phyloP scores from a whole-genome alignment of 1,140 invertebrate genomes.

The Sycophaga agraensis region DNA sequence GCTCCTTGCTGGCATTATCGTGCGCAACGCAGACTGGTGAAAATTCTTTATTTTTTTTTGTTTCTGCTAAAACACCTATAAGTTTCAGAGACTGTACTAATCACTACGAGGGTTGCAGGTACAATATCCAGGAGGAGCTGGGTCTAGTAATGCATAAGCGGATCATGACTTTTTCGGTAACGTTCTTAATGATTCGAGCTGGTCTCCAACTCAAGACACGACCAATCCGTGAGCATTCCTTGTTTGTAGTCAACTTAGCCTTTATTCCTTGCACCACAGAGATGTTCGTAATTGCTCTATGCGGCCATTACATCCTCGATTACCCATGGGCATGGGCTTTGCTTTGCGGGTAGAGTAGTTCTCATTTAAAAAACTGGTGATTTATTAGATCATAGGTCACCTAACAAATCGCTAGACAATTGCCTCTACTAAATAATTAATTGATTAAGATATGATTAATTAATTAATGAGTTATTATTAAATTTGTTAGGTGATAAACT shows the following conservation, averaged over 20 bases:
- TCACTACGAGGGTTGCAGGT: too few relatives aligned
- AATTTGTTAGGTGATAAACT: too few relatives aligned
- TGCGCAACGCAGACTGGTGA: conserved; percentile 32
- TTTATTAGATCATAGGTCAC: too few relatives aligned
- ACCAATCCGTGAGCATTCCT: conserved; percentile 36
- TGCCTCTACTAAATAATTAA: too few relatives aligned
- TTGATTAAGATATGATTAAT: too few relatives aligned
- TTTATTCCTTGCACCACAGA: conserved; percentile 48
- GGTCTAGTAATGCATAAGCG: conserved; percentile 33
- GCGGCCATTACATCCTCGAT: conserved; percentile 36
- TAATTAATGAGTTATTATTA: too few relatives aligned
- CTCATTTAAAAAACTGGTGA: too few relatives aligned
- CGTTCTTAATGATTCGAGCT: conserved; percentile 48
- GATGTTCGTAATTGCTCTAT: conserved; percentile 35
- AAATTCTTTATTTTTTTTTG: too few relatives aligned
- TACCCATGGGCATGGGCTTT: conserved; percentile 50
- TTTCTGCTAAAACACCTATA: too few relatives aligned
- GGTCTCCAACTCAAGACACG: conserved; percentile 48
- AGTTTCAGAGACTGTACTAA: too few relatives aligned
- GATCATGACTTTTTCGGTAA: conserved; percentile 47
- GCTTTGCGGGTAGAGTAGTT: conserved; percentile 42
- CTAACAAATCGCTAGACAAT: too few relatives aligned
- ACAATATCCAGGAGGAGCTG: conserved; percentile 45
- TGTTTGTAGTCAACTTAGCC: conserved; percentile 42
- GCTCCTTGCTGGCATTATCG: conserved; percentile 50